Conservation (phyloP, 2,888 invertebrate genomes). For the Hydriomena furcata region DNA sequence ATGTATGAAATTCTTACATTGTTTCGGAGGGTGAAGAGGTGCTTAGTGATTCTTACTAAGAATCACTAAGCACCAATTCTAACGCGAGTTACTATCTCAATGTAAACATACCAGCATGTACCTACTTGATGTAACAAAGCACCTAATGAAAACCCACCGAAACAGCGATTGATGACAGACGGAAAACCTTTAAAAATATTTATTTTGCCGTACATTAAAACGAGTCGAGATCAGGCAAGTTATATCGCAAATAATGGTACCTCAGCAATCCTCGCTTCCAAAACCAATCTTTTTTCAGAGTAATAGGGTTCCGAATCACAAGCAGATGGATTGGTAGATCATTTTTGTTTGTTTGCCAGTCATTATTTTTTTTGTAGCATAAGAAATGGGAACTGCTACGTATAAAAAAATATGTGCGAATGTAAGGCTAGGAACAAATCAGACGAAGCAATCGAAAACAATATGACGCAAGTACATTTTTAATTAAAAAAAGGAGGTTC, state of each 20-base stretch:
- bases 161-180: slow-evolving; percentile 8
- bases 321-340: neutral
- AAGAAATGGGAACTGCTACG: neutral
- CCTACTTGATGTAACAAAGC: slow-evolving; percentile 1
- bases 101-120: neutral
- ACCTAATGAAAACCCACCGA: slow-evolving; percentile 1
- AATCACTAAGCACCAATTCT: no score
- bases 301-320: neutral
- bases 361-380: slow-evolving; percentile 3
- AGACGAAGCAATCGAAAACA: no score
- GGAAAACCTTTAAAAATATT: slow-evolving; percentile 15
- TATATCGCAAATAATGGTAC: slow-evolving; percentile 14
- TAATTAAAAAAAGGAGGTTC: no score
- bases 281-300: neutral
- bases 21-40: no score
- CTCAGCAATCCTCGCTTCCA: neutral
- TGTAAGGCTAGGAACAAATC: no score
- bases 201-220: slow-evolving; percentile 23
- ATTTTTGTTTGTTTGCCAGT: slow-evolving; percentile 4
- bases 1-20: no score
- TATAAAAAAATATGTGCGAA: no score
- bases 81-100: neutral
- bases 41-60: no score
- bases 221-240: slow-evolving; percentile 13
- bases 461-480: no score